A percentile compares a stretch with the other conserved stretches of the same genome.
phyloP scores from a whole-genome alignment of 30 jellyfish, hydroid and myxozoan genomes.

The Aurelia aurita region DNA sequence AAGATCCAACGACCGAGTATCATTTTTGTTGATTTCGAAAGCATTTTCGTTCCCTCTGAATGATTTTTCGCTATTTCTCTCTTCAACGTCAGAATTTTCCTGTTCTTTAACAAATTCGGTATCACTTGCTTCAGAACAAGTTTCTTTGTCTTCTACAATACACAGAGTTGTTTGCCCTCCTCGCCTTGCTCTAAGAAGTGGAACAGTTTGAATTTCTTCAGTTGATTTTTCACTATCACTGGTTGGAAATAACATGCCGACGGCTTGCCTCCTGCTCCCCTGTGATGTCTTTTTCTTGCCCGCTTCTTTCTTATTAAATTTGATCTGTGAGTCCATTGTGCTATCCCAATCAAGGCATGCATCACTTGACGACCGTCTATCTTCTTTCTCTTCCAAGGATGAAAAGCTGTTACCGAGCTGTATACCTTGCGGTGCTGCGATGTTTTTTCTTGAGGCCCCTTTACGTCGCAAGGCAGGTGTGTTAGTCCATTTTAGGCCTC shows the following conservation, averaged over 20 bases:
- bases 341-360: constrained; percentile 63
- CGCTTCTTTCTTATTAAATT: neutral
- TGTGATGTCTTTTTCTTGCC: neutral
- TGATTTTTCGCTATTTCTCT: too few species aligned
- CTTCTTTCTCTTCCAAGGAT: constrained; percentile 15
- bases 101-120: too few species aligned
- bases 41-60: neutral
- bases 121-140: too few species aligned
- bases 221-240: too few species aligned
- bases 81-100: too few species aligned
- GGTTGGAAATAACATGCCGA: neutral
- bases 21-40: neutral
- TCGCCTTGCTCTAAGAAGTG: constrained; percentile 6
- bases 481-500: constrained; percentile 53
- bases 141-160: too few species aligned
- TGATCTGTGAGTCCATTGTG: constrained; percentile 52
- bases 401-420: too few species aligned
- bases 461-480: constrained; percentile 62
- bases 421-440: too few species aligned
- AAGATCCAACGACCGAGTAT: neutral
- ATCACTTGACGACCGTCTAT: constrained; percentile 24
- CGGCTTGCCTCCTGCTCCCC: constrained; percentile 9
- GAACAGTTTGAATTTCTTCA: neutral
- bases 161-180: neutral
- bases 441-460: constrained; percentile 30